Evolutionary conservation across 2,113 vertebrate species (phyloP), one percentile per base, ranked within the genome.

Genomic region (Laticauda laticaudata): DNA sequence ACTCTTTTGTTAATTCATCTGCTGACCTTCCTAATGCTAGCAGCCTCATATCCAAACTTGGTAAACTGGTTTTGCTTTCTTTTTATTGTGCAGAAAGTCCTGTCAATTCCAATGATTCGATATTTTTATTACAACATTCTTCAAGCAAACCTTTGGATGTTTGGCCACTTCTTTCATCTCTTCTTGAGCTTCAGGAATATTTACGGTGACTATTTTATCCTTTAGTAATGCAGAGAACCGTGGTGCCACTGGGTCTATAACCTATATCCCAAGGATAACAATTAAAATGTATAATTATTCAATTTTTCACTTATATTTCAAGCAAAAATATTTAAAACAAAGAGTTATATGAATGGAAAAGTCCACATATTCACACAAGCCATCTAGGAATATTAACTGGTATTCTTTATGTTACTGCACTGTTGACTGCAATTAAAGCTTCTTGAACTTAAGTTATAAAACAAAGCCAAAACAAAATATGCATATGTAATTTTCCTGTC

Each of bases 201-300:
- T 97, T 93, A 99, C 98, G 3, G 98, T 98, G 64, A 99, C 95
- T 56, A 98, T 98, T 88, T 98, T 98, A 88, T 98, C 98, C 97
- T 98, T 97, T 94, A 98, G 97, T 93, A 99, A 97, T 15, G 99
- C 99, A 2, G 98, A 98, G 92, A 98, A 99, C 15, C 99, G 98
- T 51, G 99, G 99, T 86, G 99, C 99, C 92, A 99, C 97, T 0
- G 99, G 99, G 94, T 99, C 99, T 93, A 99, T 99, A 53, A 99
- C 99, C 99, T 99, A 95, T 15, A 94, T 85, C 92, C 95, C 94
- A 96, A 24, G 95, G 54, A 95, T 94, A 26, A 92, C 39, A 75
- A 11, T 94, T 55, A 59, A 57, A 34, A 95, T 86, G 26, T 61
- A 92, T 95, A 48, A 94, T 57, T 2, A 92, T 26, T 93, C 21